Base-by-base conservation (phyloP, 2,888 invertebrate genomes). In the Glyphotaelius pellucidus region DNA sequence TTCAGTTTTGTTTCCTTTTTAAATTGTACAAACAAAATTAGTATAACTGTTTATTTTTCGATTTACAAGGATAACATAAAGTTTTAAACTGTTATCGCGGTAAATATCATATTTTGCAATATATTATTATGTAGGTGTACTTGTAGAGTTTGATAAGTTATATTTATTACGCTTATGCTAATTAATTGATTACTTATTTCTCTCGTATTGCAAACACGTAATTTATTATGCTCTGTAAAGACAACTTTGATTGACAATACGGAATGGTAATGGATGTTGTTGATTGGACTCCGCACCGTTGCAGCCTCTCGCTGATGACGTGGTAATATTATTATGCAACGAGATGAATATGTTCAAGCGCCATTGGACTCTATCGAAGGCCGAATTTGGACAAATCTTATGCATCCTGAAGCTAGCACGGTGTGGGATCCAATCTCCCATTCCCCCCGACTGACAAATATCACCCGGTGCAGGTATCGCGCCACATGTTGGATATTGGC, bases 401-500 rank as follows among this genome's bases (percentile, higher is more conserved):
- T 67, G 25, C 67, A 67, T 67, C 67, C 67, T 67, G 67, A n/a
- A 25, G n/a, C 25, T 42, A 42, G n/a, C 85, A 25, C 85, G 32
- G 25, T 83, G 5, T 19, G 81, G 32, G 81, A 83, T 83, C 81
- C 81, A 19, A 83, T 83, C 81, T 32, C 67, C 67, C 25, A 67
- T 67, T 67, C 67, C 67, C 31, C 25, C 25, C 30, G 81, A 83
- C 31, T 19, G 81, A 83, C 81, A 83, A 83, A 30, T 83, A 83
- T 83, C 32, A 35, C 31, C 81, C 81, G 81, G 32, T 7, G 81
- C 81, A 35, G 32, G 35, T 85, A 38, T 12, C 38, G 19, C n/a
- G 85, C 35, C 38, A 35, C 85, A 85, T n/a, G 85, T 85, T 85
- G 85, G 85, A 85, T 19, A 85, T 38, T 38, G 85, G 25, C 85